These are phyloP conservation scores for Drosophila tristis DNA, from an alignment of 1,140 invertebrate genomes.

Conservation along the genomic window DNA sequence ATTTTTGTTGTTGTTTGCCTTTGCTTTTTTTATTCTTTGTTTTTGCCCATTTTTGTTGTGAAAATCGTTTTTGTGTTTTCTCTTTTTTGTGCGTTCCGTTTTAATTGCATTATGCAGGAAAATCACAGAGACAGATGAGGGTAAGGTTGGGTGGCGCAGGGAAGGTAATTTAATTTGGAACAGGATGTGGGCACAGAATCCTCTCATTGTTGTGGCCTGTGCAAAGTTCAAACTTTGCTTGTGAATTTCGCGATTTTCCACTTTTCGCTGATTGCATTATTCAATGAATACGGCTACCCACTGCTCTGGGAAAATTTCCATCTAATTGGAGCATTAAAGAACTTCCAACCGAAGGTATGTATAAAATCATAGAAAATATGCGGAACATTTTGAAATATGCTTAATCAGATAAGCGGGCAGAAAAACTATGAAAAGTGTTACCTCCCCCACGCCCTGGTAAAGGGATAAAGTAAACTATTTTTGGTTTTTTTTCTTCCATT, in stretches of 20 bases:
- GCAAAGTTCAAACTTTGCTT: slow-evolving; percentile 41
- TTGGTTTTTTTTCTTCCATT: slow-evolving; percentile 9
- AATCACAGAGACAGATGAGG: slow-evolving; percentile 41
- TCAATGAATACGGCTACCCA: slow-evolving; percentile 14
- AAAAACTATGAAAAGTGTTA: too few species aligned
- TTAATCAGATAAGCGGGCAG: too few species aligned
- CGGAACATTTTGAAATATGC: too few species aligned
- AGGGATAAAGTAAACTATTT: slow-evolving; percentile 17
- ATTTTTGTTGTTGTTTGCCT: slow-evolving; percentile 47
- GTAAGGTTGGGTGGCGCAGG: not conserved
- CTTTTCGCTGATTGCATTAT: slow-evolving; percentile 32
- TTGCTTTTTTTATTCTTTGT: not conserved
- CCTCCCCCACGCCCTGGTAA: too few species aligned
- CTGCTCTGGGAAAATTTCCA: not conserved
- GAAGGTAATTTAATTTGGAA: slow-evolving; percentile 67
- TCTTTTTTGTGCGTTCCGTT: slow-evolving; percentile 35
- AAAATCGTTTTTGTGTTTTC: slow-evolving; percentile 50
- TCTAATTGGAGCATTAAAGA: not conserved
- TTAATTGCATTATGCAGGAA: slow-evolving; percentile 76
- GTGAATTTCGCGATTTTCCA: slow-evolving; percentile 14
- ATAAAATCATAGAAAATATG: too few species aligned
- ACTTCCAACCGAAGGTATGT: not conserved
- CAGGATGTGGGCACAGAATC: slow-evolving; percentile 41
- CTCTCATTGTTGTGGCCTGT: slow-evolving; percentile 34
- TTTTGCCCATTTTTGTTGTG: slow-evolving; percentile 10